These are phyloP conservation scores for Ranitomeya variabilis DNA, from an alignment of 2,113 vertebrate species.

Conservation along the genomic window DNA sequence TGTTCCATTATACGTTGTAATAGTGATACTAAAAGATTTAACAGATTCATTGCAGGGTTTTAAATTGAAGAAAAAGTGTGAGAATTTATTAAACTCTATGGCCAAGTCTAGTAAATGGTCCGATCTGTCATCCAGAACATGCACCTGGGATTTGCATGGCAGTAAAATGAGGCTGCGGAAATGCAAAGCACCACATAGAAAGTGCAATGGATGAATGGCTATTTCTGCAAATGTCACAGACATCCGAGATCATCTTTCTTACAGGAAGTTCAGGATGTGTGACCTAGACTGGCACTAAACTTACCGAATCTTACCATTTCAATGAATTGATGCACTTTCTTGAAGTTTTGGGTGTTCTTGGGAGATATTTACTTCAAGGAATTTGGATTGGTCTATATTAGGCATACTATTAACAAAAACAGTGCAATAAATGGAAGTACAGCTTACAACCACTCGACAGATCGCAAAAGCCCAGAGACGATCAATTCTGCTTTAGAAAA, in stretches of 20 bases:
- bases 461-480: neutral
- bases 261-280: conserved; percentile 5
- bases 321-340: neutral
- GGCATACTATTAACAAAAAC: too few species aligned
- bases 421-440: too few species aligned
- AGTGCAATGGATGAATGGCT: conserved; percentile 30
- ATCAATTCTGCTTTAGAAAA: neutral
- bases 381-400: too few species aligned
- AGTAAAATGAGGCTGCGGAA: conserved; percentile 45
- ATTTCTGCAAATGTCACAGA: conserved; percentile 52
- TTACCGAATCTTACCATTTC: neutral
- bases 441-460: neutral
- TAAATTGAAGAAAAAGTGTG: conserved; percentile 50
- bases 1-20: conserved; percentile 54
- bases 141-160: conserved; percentile 46
- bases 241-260: conserved; percentile 35
- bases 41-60: conserved; percentile 54
- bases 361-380: neutral
- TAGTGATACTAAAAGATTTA: conserved; percentile 55
- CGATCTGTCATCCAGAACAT: conserved; percentile 52
- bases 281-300: conserved; percentile 11
- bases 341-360: neutral
- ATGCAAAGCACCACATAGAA: conserved; percentile 40
- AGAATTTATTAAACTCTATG: conserved; percentile 53
- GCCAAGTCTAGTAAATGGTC: conserved; percentile 46